These are phyloP conservation scores for Hydra vulgaris DNA, from an alignment of 30 jellyfish, hydroid and myxozoan species.

Conservation along the genomic window DNA sequence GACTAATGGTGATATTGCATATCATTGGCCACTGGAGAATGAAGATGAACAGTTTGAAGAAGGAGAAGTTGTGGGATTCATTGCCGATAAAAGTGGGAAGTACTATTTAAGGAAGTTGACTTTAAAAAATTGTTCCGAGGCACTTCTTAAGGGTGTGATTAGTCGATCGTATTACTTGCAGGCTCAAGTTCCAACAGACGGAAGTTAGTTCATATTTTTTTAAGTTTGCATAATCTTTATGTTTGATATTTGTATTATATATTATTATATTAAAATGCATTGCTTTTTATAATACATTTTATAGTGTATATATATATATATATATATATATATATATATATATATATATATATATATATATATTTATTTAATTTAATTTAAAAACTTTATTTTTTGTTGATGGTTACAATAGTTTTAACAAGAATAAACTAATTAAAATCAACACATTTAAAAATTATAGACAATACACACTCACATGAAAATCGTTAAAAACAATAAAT, in stretches of 20 bases:
- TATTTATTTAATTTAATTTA: no score
- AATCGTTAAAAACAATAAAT: no score
- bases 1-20: constrained; percentile 42
- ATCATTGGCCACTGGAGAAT: constrained; percentile 13
- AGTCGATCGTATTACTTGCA: constrained; percentile 67
- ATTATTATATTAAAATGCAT: neutral
- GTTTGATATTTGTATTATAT: no score
- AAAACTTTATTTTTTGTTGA: no score
- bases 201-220: neutral
- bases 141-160: constrained; percentile 43
- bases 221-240: neutral
- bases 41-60: constrained; percentile 20
- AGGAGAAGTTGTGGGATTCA: constrained; percentile 45
- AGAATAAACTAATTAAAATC: no score
- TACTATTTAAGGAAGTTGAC: constrained; percentile 18
- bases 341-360: no score
- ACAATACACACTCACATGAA: no score
- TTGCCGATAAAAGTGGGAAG: neutral
- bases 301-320: no score
- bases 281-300: no score
- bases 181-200: constrained; percentile 45
- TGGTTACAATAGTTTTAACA: no score
- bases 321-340: no score
- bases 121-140: constrained; percentile 9
- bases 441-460: no score